Evolutionary conservation across 1,140 invertebrate genomes (phyloP).

Genomic region (Phortica variegata): DNA sequence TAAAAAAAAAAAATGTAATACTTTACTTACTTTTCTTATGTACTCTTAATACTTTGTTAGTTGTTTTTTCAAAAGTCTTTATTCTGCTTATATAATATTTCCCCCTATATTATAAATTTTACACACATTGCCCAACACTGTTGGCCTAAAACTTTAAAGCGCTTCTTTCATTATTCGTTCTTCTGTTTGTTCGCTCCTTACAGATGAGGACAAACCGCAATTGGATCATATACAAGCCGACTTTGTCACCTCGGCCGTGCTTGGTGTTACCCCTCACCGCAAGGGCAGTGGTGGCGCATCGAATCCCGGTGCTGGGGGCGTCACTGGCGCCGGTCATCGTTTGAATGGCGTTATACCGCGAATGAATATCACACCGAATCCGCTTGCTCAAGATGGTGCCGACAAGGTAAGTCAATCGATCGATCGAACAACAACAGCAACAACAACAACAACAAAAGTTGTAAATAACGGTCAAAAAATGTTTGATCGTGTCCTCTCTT

Average conservation of each 20-base stretch:
- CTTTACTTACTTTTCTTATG: too few species aligned
- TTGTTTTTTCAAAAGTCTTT: too few species aligned
- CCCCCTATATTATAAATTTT: too few species aligned
- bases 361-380: constrained; percentile 72
- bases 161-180: too few species aligned
- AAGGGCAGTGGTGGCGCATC: constrained; percentile 26
- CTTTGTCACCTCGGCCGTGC: constrained; percentile 53
- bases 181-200: not conserved
- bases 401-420: constrained; percentile 53
- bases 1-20: too few species aligned
- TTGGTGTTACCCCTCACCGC: constrained; percentile 41
- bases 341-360: constrained; percentile 65
- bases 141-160: not conserved
- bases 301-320: constrained; percentile 12
- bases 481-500: too few species aligned
- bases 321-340: constrained; percentile 35
- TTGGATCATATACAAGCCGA: constrained; percentile 60
- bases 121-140: too few species aligned
- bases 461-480: too few species aligned
- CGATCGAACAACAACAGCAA: too few species aligned
- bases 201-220: constrained; percentile 50
- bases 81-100: too few species aligned
- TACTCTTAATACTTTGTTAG: too few species aligned
- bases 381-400: constrained; percentile 62
- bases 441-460: too few species aligned